These are phyloP conservation scores for Kryptopterus vitreolus DNA, from an alignment of 2,797 vertebrate species.

Conservation along the genomic window DNA sequence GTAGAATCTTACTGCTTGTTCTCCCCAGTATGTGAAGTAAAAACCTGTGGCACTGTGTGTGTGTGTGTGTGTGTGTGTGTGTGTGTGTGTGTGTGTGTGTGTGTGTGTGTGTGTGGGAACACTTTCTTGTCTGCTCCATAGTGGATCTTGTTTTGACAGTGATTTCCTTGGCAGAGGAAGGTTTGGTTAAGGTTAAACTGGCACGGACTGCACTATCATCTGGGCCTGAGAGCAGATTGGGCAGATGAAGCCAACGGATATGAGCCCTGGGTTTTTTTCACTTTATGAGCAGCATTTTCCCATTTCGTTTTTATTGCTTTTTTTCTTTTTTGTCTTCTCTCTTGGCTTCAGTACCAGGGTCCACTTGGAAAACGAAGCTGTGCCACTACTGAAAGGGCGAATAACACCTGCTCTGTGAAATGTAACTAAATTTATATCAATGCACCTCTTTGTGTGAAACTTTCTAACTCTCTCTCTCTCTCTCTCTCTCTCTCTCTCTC, in stretches of 20 bases:
- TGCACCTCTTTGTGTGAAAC: constrained; percentile 43
- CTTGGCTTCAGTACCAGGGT: constrained; percentile 31
- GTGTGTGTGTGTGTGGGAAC: constrained; percentile 44
- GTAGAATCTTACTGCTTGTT: constrained; percentile 27
- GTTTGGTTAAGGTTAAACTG: constrained; percentile 38
- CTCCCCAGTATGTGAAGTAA: constrained; percentile 37
- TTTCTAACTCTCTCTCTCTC: constrained; percentile 8
- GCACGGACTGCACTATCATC: constrained; percentile 36
- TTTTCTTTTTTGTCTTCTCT: not conserved
- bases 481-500: not conserved
- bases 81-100: constrained; percentile 14
- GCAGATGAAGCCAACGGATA: constrained; percentile 26
- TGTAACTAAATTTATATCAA: constrained; percentile 49
- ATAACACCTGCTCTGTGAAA: constrained; percentile 49
- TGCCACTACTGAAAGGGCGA: constrained; percentile 21
- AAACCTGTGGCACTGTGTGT: constrained; percentile 31
- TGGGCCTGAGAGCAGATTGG: constrained; percentile 22
- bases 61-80: constrained; percentile 12
- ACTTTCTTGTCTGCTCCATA: constrained; percentile 26
- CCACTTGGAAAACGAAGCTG: constrained; percentile 28
- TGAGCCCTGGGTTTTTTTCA: constrained; percentile 12
- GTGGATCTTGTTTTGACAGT: constrained; percentile 55
- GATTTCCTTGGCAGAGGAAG: constrained; percentile 49
- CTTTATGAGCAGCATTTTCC: constrained; percentile 36
- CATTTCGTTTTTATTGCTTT: constrained; percentile 7